These are phyloP conservation scores for Sardina pilchardus DNA, from an alignment of 2,113 vertebrate genomes.

Conservation along the genomic window DNA sequence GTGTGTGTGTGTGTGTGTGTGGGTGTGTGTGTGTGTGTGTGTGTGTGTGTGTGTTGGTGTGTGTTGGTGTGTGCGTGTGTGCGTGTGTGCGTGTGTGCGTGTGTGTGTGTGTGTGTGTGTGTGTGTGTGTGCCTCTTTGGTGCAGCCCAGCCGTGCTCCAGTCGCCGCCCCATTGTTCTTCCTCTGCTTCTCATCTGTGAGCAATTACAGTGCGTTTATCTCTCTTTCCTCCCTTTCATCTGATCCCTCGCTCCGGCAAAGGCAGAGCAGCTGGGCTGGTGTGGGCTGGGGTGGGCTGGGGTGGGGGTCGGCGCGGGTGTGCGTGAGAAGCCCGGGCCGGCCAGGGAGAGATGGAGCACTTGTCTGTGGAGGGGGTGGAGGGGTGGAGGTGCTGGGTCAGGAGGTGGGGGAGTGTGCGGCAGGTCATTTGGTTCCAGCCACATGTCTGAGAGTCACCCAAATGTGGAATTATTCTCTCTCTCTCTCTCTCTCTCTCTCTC, in stretches of 20 bases:
- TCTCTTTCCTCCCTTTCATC: slow-evolving; percentile 65
- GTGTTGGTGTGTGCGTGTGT: not conserved
- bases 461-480: slow-evolving; percentile 55
- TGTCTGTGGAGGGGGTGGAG: not conserved
- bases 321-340: slow-evolving; percentile 63
- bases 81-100: slow-evolving; percentile 26
- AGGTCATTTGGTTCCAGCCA: slow-evolving; percentile 55
- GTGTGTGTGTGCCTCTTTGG: slow-evolving; percentile 28
- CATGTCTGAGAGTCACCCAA: slow-evolving; percentile 62
- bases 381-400: not conserved
- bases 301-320: slow-evolving; percentile 43
- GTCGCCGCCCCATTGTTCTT: slow-evolving; percentile 29
- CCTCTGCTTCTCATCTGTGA: slow-evolving; percentile 60
- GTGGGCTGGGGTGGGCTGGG: slow-evolving; percentile 47
- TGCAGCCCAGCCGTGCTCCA: not conserved
- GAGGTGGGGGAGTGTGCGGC: slow-evolving; percentile 46
- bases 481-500: not conserved
- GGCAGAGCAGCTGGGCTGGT: slow-evolving; percentile 59
- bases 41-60: not conserved
- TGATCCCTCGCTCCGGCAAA: slow-evolving; percentile 52
- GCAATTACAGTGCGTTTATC: slow-evolving; percentile 68
- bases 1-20: not conserved
- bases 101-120: slow-evolving; percentile 23
- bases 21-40: slow-evolving; percentile 12
- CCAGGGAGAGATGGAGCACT: slow-evolving; percentile 39